Conservation (phyloP, 2,888 invertebrate genomes). For the Agrotis exclamationis region DNA sequence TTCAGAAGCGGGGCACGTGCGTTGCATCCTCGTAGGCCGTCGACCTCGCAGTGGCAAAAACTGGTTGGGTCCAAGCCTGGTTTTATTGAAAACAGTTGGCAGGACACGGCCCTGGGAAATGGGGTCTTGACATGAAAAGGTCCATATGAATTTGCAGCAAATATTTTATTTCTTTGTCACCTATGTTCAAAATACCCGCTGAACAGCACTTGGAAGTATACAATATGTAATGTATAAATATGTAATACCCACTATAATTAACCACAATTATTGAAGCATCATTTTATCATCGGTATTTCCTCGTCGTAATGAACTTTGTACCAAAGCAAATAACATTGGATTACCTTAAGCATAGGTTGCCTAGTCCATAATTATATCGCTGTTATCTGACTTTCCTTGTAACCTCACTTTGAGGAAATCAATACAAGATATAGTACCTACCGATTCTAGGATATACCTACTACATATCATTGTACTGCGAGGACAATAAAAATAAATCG, state of each 20-base stretch:
- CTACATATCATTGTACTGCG: not conserved
- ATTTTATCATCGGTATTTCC: conserved; percentile 25
- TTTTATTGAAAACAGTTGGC: conserved; percentile 24
- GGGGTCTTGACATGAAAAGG: conserved; percentile 3
- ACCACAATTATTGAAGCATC: not conserved
- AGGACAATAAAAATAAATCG: not conserved
- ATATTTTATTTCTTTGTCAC: not conserved
- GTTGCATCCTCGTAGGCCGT: conserved; percentile 52
- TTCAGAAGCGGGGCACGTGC: conserved; percentile 55
- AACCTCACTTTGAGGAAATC: not conserved
- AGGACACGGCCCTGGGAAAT: conserved; percentile 28
- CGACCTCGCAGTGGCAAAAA: conserved; percentile 60
- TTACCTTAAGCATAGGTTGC: conserved; percentile 13
- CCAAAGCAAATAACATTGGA: conserved; percentile 10
- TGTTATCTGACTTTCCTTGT: conserved; percentile 7
- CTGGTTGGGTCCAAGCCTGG: conserved; percentile 47
- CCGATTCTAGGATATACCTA: not conserved
- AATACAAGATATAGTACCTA: not conserved
- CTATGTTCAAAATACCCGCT: not conserved
- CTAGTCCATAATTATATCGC: conserved; percentile 1
- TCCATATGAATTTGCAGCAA: not conserved
- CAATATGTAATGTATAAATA: too few species aligned
- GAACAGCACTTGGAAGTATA: not conserved
- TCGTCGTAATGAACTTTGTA: conserved; percentile 30
- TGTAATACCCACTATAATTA: not conserved